phyloP scores from a whole-genome alignment of 1,140 invertebrate species.

The Zophobas atratus region DNA sequence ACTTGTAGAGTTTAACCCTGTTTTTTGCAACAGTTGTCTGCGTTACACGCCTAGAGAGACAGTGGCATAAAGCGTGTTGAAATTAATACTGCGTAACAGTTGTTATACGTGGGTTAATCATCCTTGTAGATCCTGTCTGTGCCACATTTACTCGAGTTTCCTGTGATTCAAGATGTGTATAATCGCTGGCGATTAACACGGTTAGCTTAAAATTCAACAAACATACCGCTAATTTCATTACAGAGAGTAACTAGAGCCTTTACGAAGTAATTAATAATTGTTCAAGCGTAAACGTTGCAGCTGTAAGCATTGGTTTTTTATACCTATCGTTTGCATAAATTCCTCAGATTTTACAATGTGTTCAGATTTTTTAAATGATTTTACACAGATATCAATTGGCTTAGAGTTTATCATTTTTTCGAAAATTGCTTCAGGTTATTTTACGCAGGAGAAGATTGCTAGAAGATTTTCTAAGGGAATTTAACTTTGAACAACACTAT shows the following conservation, averaged over 20 bases:
- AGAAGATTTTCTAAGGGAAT: too few species aligned
- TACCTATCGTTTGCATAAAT: too few species aligned
- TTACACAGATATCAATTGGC: too few species aligned
- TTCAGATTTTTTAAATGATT: too few species aligned
- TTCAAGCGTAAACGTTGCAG: too few species aligned
- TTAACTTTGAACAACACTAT: too few species aligned
- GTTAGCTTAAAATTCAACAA: conserved; percentile 37
- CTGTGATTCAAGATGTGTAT: conserved; percentile 35
- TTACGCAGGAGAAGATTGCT: too few species aligned
- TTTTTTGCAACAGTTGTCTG: conserved; percentile 11
- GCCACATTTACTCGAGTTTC: conserved; percentile 27
- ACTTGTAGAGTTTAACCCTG: conserved; percentile 15
- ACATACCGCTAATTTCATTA: conserved; percentile 30
- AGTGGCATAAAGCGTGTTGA: conserved; percentile 22
- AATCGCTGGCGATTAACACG: conserved; percentile 27
- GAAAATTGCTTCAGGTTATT: too few species aligned
- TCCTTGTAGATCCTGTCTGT: conserved; percentile 30
- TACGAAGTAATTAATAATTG: too few species aligned
- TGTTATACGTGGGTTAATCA: conserved; percentile 33
- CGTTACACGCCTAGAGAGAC: conserved; percentile 8
- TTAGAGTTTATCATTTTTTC: too few species aligned
- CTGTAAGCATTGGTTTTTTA: too few species aligned
- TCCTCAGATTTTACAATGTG: too few species aligned
- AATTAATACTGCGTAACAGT: conserved; percentile 37
- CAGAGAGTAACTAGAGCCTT: background rate